Evolutionary conservation across 1,140 invertebrate species (phyloP).

Genomic region (Ericerus pela): DNA sequence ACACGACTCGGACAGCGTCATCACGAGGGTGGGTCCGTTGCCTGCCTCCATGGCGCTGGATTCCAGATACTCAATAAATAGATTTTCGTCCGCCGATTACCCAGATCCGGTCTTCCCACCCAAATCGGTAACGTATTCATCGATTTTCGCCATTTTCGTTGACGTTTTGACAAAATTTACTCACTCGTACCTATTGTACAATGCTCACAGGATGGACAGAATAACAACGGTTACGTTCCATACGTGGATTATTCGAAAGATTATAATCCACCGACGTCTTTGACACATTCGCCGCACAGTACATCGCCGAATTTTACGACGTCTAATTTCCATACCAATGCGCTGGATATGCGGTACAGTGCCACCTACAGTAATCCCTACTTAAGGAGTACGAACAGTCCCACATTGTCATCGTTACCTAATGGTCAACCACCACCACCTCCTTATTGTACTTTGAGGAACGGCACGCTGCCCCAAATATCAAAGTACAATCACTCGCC

Average conservation of each 20-base stretch:
- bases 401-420: slow-evolving; percentile 41
- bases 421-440: slow-evolving; percentile 45
- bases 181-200: too few species aligned
- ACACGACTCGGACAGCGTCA: neutral
- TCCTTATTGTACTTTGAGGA: slow-evolving; percentile 38
- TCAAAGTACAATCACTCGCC: slow-evolving; percentile 30
- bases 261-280: slow-evolving; percentile 58
- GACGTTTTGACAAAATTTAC: too few species aligned
- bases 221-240: slow-evolving; percentile 75
- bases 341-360: slow-evolving; percentile 64
- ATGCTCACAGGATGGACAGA: slow-evolving; percentile 58
- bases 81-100: slow-evolving; percentile 73
- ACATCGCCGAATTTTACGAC: neutral
- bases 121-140: slow-evolving; percentile 23
- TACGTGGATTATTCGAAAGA: slow-evolving; percentile 73
- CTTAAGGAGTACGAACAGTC: slow-evolving; percentile 56
- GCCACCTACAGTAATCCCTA: slow-evolving; percentile 80
- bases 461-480: slow-evolving; percentile 33
- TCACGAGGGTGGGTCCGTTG: slow-evolving; percentile 37
- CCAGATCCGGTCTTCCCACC: slow-evolving; percentile 64
- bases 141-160: neutral
- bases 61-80: neutral
- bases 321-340: slow-evolving; percentile 19
- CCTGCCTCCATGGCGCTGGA: slow-evolving; percentile 56
- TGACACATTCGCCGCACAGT: slow-evolving; percentile 24